Evolutionary conservation across 2,888 invertebrate species (phyloP), one percentile per base, ranked within the genome.

Genomic region (Sycophila texana): DNA sequence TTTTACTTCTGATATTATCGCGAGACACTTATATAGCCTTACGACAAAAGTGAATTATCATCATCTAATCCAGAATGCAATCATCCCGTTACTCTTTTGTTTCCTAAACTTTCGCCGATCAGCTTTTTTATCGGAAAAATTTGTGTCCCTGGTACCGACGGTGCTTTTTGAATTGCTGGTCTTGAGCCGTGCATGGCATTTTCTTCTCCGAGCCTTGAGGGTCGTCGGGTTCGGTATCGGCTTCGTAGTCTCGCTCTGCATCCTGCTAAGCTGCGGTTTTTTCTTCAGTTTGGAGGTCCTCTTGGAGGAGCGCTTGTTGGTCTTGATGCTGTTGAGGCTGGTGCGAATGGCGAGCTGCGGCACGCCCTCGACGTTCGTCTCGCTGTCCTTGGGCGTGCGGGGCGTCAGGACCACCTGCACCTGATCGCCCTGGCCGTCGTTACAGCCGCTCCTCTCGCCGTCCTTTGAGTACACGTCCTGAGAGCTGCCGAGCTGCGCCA

Each of bases 141-240:
- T 65, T 0, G 83, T 83, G 30, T 86, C 86, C 70, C 82, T 87
- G 0, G 86, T 88, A 3, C 83, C 81, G 0, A 87, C 81, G 0
- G 88, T 88, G 58, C 87, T 88, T 67, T 86, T 87, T 0, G 90
- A 89, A 79, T 82, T 85, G 1, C 84, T 83, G 49, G 73, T 84
- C 47, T 84, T 87, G 58, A 89, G 49, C 47, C 84, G 86, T 4
- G 82, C 84, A 65, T 83, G 86, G 47, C 83, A 85, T 58, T 84
- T 86, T 60, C 85, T 88, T 1, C 80, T 72, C 73, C 39, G 39
- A 7, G 39, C 7, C 85, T 90, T 0, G 83, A 66, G 39, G 22
- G 71, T 75, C 2, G 49, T 53, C 1, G 58, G 30, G 60, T 74
- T 16, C 20, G 76, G 65, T 0, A 47, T 20, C 51, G 30, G 67